Evolutionary conservation across 92 coral and sea anemone genomes (phyloP).

Genomic region (Parazoanthus swiftii): DNA sequence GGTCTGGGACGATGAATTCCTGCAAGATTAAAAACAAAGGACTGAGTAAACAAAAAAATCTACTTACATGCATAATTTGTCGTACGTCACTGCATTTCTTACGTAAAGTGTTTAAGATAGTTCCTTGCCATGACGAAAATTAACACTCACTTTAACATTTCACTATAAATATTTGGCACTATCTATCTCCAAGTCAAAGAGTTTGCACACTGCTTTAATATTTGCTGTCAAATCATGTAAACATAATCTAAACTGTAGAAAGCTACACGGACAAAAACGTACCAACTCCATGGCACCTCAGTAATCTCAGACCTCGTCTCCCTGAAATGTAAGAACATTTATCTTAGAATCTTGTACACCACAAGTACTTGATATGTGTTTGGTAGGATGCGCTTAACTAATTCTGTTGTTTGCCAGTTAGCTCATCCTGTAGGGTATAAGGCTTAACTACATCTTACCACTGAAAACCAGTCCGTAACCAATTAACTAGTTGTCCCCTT

Average conservation of each 20-base stretch:
- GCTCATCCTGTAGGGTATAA: too few relatives aligned
- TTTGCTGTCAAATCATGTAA: too few relatives aligned
- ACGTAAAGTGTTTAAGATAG: too few relatives aligned
- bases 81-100: too few relatives aligned
- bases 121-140: not conserved
- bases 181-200: not conserved
- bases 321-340: not conserved
- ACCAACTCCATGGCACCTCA: constrained; percentile 39
- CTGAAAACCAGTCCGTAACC: too few relatives aligned
- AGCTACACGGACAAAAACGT: not conserved
- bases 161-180: not conserved
- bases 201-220: too few relatives aligned
- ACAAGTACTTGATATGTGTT: too few relatives aligned
- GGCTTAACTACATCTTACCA: too few relatives aligned
- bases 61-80: too few relatives aligned
- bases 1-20: constrained; percentile 40
- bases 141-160: not conserved
- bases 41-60: not conserved
- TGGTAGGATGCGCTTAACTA: too few relatives aligned
- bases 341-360: not conserved
- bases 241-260: too few relatives aligned
- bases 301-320: constrained; percentile 18
- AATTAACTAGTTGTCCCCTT: too few relatives aligned
- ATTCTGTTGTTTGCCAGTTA: not conserved
- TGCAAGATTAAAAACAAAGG: not conserved